A percentile compares a stretch with the other conserved stretches of the same genome.
Conservation (phyloP, 2,888 invertebrate species). For the Scaptomyza cyrtandrae region DNA sequence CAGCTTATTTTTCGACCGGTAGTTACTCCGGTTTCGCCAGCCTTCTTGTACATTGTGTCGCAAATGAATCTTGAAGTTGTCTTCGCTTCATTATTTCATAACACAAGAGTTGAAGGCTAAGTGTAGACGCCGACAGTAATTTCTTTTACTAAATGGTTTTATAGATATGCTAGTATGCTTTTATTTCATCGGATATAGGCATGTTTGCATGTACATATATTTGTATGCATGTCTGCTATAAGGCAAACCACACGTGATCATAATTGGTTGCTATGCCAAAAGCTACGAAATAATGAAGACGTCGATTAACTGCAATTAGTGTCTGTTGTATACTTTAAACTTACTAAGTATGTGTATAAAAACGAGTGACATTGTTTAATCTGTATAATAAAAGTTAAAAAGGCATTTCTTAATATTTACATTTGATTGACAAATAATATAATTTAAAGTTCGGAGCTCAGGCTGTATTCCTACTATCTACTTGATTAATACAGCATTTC, state of each 20-base stretch:
- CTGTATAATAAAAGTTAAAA: not conserved
- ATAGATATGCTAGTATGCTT: constrained; percentile 7
- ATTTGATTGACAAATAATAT: too few relatives aligned
- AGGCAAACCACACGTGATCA: constrained; percentile 50
- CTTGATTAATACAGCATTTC: too few relatives aligned
- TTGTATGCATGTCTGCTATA: constrained; percentile 5
- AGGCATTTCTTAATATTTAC: too few relatives aligned
- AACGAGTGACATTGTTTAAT: not conserved
- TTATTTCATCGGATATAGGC: constrained; percentile 2
- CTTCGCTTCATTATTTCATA: constrained; percentile 59
- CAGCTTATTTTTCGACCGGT: constrained; percentile 17
- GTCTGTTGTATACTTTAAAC: not conserved
- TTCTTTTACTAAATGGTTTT: constrained; percentile 60
- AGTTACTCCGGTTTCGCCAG: not conserved
- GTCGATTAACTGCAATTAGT: constrained; percentile 33
- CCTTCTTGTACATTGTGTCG: not conserved
- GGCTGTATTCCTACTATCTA: too few relatives aligned
- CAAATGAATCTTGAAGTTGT: constrained; percentile 35
- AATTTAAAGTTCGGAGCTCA: too few relatives aligned
- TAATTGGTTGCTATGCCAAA: constrained; percentile 47
- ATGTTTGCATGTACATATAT: not conserved
- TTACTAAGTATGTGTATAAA: not conserved
- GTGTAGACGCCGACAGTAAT: constrained; percentile 62
- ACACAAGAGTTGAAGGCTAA: constrained; percentile 28
- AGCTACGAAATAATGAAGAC: constrained; percentile 32